These are phyloP conservation scores for Prosopocoilus inquinatus DNA, from an alignment of 2,888 invertebrate genomes.

Conservation along the genomic window DNA sequence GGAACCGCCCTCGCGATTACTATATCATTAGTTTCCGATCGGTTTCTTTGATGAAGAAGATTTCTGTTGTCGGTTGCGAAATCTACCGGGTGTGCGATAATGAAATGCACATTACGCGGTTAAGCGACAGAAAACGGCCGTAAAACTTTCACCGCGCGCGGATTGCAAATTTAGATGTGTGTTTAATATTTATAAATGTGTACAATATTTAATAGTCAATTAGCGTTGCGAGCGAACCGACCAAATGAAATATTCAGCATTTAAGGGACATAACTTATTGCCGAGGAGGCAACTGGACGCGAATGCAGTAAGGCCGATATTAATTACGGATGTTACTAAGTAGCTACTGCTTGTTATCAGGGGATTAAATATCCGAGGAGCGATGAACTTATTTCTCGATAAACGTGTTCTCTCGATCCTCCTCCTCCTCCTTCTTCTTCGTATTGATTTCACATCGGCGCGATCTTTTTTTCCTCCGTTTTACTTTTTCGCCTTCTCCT, in stretches of 20 bases:
- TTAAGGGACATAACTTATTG: slow-evolving; percentile 3
- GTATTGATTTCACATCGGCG: slow-evolving; percentile 27
- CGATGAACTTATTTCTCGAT: slow-evolving; percentile 32
- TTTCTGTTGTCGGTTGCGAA: not conserved
- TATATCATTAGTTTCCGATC: not conserved
- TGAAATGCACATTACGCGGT: not conserved
- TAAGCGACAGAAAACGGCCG: not conserved
- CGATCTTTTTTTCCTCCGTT: slow-evolving; percentile 3
- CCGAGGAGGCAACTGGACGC: slow-evolving; percentile 4
- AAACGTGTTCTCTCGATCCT: slow-evolving; percentile 29
- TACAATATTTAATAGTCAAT: slow-evolving; percentile 18
- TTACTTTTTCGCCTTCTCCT: not conserved
- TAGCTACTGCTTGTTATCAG: slow-evolving; percentile 19
- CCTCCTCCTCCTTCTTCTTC: slow-evolving; percentile 20
- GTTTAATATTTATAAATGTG: slow-evolving; percentile 17
- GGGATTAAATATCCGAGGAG: slow-evolving; percentile 21
- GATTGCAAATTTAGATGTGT: slow-evolving; percentile 1
- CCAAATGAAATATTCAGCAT: slow-evolving; percentile 13
- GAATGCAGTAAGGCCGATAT: slow-evolving; percentile 10
- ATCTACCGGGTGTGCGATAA: not conserved
- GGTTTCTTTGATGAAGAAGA: no score
- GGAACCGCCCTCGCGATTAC: no score
- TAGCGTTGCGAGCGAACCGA: slow-evolving; percentile 7
- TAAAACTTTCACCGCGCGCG: not conserved
- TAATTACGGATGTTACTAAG: slow-evolving; percentile 18